Base-by-base conservation (phyloP, 2,113 vertebrate species). In the Lepus americanus region DNA sequence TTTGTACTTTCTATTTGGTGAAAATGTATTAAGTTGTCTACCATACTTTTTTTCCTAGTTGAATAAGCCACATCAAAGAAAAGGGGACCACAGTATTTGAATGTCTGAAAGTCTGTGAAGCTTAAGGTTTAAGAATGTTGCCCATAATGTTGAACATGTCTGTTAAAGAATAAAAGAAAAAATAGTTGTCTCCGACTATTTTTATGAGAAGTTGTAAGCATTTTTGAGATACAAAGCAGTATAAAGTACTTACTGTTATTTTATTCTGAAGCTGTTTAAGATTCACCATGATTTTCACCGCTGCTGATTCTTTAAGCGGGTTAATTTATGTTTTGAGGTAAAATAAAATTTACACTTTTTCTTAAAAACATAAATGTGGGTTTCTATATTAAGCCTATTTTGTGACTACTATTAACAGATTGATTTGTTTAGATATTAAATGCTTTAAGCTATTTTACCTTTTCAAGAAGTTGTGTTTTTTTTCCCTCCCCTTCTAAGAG, bases 61-160 rank as follows among this genome's bases (percentile, higher is more conserved):
- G 83, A 19, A 0, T 97, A 97, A 97, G 79, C 67, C 82, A 93
- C 80, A 49, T 97, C 53, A 91, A 84, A 96, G 86, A 84, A 97
- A 96, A 97, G 97, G 98, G 97, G 98, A 98, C 98, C 98, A 98
- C 95, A 96, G 98, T 98, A 98, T 97, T 98, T 98, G 96, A 98
- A 98, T 95, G 94, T 95, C 95, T 97, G 90, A 95, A 97, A 97
- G 77, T 83, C 89, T 97, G 94, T 94, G 86, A 96, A 97, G 96
- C 95, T 83, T 97, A 91, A 90, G 83, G 63, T 97, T 97, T 98
- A 97, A 93, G 95, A 97, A 95, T 91, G 90, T 98, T 97, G 76
- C 84, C 95, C 90, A 89, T 97, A 95, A 93, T 92, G 83, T 96
- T 98, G 91, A 97, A 96, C 91, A 92, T 97, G 95, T 90, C 85